phyloP scores from a whole-genome alignment of 2,888 invertebrate genomes.

The Kuschelorhynchus macadamiae region DNA sequence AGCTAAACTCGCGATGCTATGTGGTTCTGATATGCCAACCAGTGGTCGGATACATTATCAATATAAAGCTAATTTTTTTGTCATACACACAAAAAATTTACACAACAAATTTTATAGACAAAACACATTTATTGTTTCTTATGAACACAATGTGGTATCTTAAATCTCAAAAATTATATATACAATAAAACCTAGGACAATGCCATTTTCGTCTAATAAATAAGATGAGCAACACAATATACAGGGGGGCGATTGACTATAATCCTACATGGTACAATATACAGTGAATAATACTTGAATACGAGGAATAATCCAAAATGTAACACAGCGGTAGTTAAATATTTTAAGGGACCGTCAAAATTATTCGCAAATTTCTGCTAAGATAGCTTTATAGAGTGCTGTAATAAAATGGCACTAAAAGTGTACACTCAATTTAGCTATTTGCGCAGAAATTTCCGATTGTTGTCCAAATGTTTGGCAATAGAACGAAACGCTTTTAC shows the following conservation, averaged over 20 bases:
- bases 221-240: slow-evolving; percentile 42
- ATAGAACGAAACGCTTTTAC: no score
- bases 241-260: slow-evolving; percentile 6
- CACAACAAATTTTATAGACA: no score
- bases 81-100: no score
- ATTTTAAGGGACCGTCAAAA: slow-evolving; percentile 2
- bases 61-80: no score
- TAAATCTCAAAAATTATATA: slow-evolving; percentile 4
- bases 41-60: no score
- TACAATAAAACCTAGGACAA: slow-evolving; percentile 14
- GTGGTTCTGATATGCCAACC: no score
- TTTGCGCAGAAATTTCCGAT: background rate
- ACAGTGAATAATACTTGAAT: slow-evolving; percentile 31
- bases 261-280: slow-evolving; percentile 21
- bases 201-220: slow-evolving; percentile 38
- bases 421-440: no score
- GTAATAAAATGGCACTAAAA: no score
- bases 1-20: no score
- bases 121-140: background rate
- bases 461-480: no score
- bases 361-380: background rate
- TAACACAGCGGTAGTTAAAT: slow-evolving; percentile 23
- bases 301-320: slow-evolving; percentile 23
- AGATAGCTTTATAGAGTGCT: background rate
- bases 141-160: slow-evolving; percentile 7